Evolutionary conservation across 1,140 invertebrate species (phyloP), one percentile per base, ranked within the genome.

Genomic region (Atta texana): DNA sequence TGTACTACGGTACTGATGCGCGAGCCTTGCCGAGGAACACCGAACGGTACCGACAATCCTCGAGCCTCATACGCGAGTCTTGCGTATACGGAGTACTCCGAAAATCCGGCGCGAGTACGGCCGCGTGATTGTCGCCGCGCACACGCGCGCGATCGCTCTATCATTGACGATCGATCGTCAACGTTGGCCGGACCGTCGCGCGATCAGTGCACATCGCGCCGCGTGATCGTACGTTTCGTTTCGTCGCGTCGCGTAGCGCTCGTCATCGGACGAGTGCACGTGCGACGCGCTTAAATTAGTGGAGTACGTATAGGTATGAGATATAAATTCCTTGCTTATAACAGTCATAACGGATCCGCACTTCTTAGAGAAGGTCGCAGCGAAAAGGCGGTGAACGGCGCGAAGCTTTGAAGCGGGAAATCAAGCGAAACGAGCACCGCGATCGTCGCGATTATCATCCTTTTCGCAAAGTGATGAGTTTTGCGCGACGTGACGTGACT

Each of bases 101-200:
- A 89, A 89, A 89, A 89, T 87, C 86, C 85, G 74, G 21, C 44
- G 64, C 28, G 88, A 66, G 89, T 28, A 24, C 53, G 24, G 59
- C 59, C 53, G 74, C 80, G 53, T 90, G 89, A 90, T 90, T 90
- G 89, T 86, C 68, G 69, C 28, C 61, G 76, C 74, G 28, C 28
- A 21, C 39, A 24, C 59, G 12, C 34, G 75, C 53, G 28, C 34
- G 4, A 24, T 21, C 18, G 8, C 44, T 78, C 55, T 51, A 39
- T 51, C 51, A 49, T 55, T n/a, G 6, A 18, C 69, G 16, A 82
- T 74, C 34, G 68, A 74, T 82, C 53, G 44, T 75, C n/a, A 14
- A 3, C 24, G 69, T 10, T 18, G n/a, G 31, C 6, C 31, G 51
- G 31, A 7, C 28, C 5, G 31, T 16, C 10, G 39, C 0, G 39